phyloP scores from a whole-genome alignment of 1,140 invertebrate species.

The Hycleus phaleratus region DNA sequence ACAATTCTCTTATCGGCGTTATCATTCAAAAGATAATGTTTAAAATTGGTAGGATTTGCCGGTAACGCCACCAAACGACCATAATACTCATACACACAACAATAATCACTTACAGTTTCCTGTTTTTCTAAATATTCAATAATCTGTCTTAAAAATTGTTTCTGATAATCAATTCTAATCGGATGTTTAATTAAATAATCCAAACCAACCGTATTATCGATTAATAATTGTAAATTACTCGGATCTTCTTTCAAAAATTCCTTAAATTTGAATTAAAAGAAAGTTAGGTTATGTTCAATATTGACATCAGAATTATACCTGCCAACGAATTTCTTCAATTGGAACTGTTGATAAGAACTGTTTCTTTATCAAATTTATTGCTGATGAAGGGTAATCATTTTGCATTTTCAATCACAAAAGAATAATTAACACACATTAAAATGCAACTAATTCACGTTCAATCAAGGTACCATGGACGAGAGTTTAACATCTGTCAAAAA shows the following conservation, averaged over 20 bases:
- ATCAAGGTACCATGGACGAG: no score
- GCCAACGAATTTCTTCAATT: conserved; percentile 36
- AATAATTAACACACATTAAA: no score
- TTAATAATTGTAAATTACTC: conserved; percentile 38
- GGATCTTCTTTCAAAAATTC: conserved; percentile 21
- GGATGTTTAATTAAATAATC: conserved; percentile 40
- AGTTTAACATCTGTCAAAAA: no score
- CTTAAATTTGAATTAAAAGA: conserved; percentile 21
- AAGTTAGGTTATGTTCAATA: not conserved
- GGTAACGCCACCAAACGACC: conserved; percentile 37
- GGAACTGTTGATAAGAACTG: conserved; percentile 42
- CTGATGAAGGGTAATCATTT: not conserved
- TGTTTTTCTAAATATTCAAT: conserved; percentile 41
- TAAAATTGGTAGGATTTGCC: conserved; percentile 37
- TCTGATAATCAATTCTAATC: conserved; percentile 43
- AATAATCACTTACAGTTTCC: conserved; percentile 39
- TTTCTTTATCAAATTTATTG: conserved; percentile 17
- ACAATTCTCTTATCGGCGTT: conserved; percentile 35
- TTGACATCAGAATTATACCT: conserved; percentile 31
- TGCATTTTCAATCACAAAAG: not conserved
- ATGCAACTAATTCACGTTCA: no score
- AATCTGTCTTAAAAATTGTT: conserved; percentile 43
- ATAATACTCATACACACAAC: conserved; percentile 40
- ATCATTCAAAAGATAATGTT: conserved; percentile 43
- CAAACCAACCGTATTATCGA: conserved; percentile 42